Evolutionary conservation across 2,888 invertebrate species (phyloP).

Genomic region (Caenorhabditis zanzibari): DNA sequence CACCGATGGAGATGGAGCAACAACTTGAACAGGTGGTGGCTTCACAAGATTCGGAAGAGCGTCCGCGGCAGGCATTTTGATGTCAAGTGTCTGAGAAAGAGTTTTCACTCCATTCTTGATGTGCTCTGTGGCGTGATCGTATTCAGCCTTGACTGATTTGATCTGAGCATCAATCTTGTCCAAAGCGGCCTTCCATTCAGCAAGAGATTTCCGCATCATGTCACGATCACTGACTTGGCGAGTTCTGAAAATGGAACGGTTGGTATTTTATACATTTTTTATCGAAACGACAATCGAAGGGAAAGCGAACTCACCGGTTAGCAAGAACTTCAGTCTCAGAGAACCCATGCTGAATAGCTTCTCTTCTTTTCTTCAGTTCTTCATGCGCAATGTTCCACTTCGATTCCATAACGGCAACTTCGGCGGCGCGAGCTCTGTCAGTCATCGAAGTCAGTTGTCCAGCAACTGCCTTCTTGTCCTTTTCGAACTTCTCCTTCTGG

Average conservation of each 20-base stretch:
- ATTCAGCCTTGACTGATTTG: conserved; percentile 60
- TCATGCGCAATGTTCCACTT: conserved; percentile 50
- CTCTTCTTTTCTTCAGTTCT: conserved; percentile 61
- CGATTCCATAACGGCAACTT: conserved; percentile 57
- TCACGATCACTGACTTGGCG: conserved; percentile 69
- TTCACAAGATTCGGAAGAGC: conserved; percentile 72
- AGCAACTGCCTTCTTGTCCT: conserved; percentile 61
- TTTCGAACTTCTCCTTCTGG: conserved; percentile 54
- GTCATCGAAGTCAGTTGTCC: conserved; percentile 37
- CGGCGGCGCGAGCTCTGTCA: conserved; percentile 67
- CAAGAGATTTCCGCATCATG: conserved; percentile 59
- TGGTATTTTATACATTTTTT: not conserved
- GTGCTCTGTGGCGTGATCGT: conserved; percentile 65
- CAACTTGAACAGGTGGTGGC: conserved; percentile 72
- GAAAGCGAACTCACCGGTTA: conserved; percentile 2
- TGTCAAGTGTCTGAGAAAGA: conserved; percentile 58
- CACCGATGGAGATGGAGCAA: conserved; percentile 67
- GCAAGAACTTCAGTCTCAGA: conserved; percentile 64
- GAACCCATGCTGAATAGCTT: conserved; percentile 53
- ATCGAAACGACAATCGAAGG: not conserved
- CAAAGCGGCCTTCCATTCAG: conserved; percentile 67
- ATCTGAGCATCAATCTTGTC: conserved; percentile 63
- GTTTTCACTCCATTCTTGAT: conserved; percentile 68
- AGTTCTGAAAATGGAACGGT: conserved; percentile 50
- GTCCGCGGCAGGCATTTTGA: conserved; percentile 58